phyloP scores from a whole-genome alignment of 2,113 vertebrate genomes.

The Eira barbara region DNA sequence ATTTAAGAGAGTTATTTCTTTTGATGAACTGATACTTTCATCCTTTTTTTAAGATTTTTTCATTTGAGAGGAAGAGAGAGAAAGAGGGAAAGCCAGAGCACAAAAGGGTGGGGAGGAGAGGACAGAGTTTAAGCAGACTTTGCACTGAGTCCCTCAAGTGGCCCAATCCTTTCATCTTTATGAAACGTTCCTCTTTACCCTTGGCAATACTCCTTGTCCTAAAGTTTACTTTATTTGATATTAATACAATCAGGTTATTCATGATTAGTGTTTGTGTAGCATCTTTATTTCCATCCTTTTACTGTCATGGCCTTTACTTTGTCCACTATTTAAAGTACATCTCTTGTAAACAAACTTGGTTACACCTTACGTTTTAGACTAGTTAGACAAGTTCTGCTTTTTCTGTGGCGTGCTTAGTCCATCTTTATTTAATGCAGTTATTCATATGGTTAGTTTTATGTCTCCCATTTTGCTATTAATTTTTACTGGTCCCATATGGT shows the following conservation, averaged over 20 bases:
- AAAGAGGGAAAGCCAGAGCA: neutral
- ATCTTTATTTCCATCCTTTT: neutral
- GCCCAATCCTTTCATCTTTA: neutral
- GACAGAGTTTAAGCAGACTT: neutral
- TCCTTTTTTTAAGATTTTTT: neutral
- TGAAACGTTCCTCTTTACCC: neutral
- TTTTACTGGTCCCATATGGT: neutral
- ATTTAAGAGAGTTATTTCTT: neutral
- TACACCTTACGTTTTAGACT: neutral
- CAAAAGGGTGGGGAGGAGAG: neutral
- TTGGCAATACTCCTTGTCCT: neutral
- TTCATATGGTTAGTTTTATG: neutral
- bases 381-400: neutral
- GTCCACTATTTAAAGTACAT: neutral
- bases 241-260: neutral
- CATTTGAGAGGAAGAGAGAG: neutral
- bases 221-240: neutral
- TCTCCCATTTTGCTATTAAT: neutral
- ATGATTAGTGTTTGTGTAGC: neutral
- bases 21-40: neutral
- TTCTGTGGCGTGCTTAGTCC: neutral
- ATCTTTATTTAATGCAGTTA: neutral
- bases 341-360: neutral
- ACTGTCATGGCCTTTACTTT: neutral
- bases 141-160: neutral